phyloP scores from a whole-genome alignment of 1,140 invertebrate genomes.

The Trissolcus basalis region DNA sequence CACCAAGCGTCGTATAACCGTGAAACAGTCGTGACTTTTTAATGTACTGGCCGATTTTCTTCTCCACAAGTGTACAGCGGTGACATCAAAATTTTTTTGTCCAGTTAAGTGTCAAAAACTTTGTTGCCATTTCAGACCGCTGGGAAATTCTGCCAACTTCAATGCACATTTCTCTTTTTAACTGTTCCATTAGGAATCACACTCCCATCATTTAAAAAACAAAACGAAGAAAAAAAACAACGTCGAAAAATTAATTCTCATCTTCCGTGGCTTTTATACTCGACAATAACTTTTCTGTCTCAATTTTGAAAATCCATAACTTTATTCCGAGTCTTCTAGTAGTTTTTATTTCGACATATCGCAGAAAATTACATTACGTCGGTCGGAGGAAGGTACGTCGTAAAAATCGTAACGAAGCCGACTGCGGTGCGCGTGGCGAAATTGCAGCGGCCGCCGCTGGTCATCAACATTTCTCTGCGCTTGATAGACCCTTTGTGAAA shows the following conservation, averaged over 20 bases:
- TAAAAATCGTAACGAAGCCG: slow-evolving; percentile 73
- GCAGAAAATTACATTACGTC: slow-evolving; percentile 74
- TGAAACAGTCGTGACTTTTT: slow-evolving; percentile 48
- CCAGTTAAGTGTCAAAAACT: slow-evolving; percentile 32
- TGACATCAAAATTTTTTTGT: slow-evolving; percentile 42
- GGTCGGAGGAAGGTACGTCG: slow-evolving; percentile 70
- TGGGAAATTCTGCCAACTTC: neutral
- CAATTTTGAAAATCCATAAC: too few relatives aligned
- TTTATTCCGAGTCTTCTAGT: slow-evolving; percentile 15
- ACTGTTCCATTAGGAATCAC: too few relatives aligned
- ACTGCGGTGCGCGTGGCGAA: slow-evolving; percentile 66
- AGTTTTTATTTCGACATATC: slow-evolving; percentile 56
- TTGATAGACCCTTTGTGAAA: slow-evolving; percentile 75
- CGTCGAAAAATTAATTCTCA: neutral
- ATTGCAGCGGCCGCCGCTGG: slow-evolving; percentile 69
- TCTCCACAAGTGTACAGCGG: slow-evolving; percentile 26
- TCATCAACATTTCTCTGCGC: slow-evolving; percentile 72
- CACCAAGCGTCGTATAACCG: slow-evolving; percentile 32
- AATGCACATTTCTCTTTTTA: too few relatives aligned
- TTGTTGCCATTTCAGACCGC: slow-evolving; percentile 12
- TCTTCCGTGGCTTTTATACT: slow-evolving; percentile 5
- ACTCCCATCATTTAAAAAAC: too few relatives aligned
- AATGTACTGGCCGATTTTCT: slow-evolving; percentile 48
- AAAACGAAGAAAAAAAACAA: too few relatives aligned
- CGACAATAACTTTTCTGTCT: too few relatives aligned